These are phyloP conservation scores for Coremacera marginata DNA, from an alignment of 2,888 invertebrate genomes.

Conservation along the genomic window DNA sequence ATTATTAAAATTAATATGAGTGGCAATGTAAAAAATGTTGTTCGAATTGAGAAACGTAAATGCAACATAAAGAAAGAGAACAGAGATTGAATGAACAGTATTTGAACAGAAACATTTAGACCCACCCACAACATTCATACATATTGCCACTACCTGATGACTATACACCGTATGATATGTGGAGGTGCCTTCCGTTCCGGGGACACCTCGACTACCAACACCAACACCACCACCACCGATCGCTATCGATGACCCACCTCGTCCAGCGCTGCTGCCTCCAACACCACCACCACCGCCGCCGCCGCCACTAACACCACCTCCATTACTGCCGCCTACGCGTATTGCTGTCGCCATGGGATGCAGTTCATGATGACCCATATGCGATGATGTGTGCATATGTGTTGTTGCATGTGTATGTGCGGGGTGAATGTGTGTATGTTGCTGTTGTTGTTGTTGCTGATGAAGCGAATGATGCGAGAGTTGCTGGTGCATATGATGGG, in stretches of 20 bases:
- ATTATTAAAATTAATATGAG: conserved; percentile 10
- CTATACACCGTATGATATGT: conserved; percentile 60
- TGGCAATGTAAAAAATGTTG: conserved; percentile 27
- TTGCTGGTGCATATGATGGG: conserved; percentile 49
- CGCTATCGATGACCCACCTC: conserved; percentile 61
- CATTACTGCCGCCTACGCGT: conserved; percentile 47
- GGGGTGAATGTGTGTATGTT: conserved; percentile 48
- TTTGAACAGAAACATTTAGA: conserved; percentile 19
- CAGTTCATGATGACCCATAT: conserved; percentile 49
- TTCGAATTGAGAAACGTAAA: conserved; percentile 28
- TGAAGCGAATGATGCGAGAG: conserved; percentile 49
- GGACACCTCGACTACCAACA: conserved; percentile 36
- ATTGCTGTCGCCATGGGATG: conserved; percentile 45
- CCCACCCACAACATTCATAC: conserved; percentile 36
- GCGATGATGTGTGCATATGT: conserved; percentile 50
- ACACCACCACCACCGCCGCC: conserved; percentile 37
- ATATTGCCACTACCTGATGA: conserved; percentile 64
- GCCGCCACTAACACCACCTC: conserved; percentile 45
- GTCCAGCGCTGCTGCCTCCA: conserved; percentile 53
- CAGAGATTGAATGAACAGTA: conserved; percentile 21
- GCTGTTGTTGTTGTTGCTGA: conserved; percentile 52
- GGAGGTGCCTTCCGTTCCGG: conserved; percentile 37
- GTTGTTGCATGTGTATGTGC: conserved; percentile 45
- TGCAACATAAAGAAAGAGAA: conserved; percentile 22
- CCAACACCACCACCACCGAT: conserved; percentile 40